Conservation (phyloP, 2,888 invertebrate genomes). For the Aproaerema taeniolella region DNA sequence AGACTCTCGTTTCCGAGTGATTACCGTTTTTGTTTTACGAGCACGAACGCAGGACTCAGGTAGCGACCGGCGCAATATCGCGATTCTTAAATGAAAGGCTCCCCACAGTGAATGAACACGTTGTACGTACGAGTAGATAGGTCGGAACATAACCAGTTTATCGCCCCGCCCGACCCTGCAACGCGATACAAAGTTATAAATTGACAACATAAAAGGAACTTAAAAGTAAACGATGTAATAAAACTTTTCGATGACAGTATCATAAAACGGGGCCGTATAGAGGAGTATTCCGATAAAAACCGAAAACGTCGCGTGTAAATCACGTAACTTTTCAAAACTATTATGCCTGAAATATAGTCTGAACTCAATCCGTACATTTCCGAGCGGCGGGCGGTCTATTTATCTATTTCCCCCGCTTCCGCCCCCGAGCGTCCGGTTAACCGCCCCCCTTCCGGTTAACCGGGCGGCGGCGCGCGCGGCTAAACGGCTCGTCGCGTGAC, state of each 20-base stretch:
- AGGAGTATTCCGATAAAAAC: constrained; percentile 61
- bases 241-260: constrained; percentile 58
- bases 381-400: constrained; percentile 75
- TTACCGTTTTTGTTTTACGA: constrained; percentile 39
- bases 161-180: constrained; percentile 26
- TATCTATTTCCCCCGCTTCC: constrained; percentile 78
- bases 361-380: constrained; percentile 77
- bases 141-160: constrained; percentile 32
- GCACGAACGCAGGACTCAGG: constrained; percentile 28
- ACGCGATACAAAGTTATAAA: constrained; percentile 38
- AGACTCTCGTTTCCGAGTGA: constrained; percentile 42
- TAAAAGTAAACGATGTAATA: constrained; percentile 54
- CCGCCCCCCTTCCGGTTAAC: constrained; percentile 77
- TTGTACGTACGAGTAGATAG: constrained; percentile 30
- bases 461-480: constrained; percentile 72
- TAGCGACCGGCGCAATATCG: constrained; percentile 35
- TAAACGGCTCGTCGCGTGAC: constrained; percentile 78
- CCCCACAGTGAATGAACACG: too few species aligned
- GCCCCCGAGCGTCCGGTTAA: constrained; percentile 76
- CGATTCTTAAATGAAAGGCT: constrained; percentile 24
- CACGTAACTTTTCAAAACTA: constrained; percentile 75
- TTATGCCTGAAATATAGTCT: constrained; percentile 75
- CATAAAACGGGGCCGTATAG: constrained; percentile 58
- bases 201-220: constrained; percentile 43
- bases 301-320: constrained; percentile 72